phyloP scores from a whole-genome alignment of 2,888 invertebrate species.

The Aproaerema taeniolella region DNA sequence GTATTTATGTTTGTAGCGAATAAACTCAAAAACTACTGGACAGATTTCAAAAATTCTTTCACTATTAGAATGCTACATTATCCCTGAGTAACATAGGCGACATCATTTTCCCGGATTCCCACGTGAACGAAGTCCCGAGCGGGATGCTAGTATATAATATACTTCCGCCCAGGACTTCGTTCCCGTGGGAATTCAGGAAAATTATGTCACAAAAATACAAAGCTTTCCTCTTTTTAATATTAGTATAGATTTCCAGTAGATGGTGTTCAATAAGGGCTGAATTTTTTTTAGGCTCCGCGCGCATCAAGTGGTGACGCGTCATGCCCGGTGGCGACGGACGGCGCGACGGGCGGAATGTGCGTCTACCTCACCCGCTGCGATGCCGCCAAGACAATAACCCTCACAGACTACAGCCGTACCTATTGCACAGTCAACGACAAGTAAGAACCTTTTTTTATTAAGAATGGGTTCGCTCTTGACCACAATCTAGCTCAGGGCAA shows the following conservation, averaged over 20 bases:
- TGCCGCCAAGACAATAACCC: slow-evolving; percentile 37
- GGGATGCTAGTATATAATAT: background rate
- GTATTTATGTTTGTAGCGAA: too few relatives aligned
- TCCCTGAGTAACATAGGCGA: too few relatives aligned
- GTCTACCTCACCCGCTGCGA: slow-evolving; percentile 55
- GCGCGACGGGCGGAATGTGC: slow-evolving; percentile 42
- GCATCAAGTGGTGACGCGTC: slow-evolving; percentile 29
- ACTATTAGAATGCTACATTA: too few relatives aligned
- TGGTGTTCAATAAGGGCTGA: too few relatives aligned
- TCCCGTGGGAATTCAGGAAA: background rate
- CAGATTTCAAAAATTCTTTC: too few relatives aligned
- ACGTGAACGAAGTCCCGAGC: too few relatives aligned
- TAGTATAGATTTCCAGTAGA: too few relatives aligned
- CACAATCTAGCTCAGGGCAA: too few relatives aligned
- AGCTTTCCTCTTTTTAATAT: background rate
- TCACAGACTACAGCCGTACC: slow-evolving; percentile 35
- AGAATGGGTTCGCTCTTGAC: background rate
- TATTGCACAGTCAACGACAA: slow-evolving; percentile 48
- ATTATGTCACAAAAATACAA: background rate
- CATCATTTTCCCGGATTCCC: too few relatives aligned
- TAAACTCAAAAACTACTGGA: too few relatives aligned
- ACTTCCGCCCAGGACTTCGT: background rate
- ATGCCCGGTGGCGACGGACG: slow-evolving; percentile 33
- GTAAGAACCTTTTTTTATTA: slow-evolving; percentile 26
- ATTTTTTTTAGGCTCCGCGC: slow-evolving; percentile 31